Base-by-base conservation (phyloP, 2,113 vertebrate species). In the Sinocyclocheilus rhinocerous region DNA sequence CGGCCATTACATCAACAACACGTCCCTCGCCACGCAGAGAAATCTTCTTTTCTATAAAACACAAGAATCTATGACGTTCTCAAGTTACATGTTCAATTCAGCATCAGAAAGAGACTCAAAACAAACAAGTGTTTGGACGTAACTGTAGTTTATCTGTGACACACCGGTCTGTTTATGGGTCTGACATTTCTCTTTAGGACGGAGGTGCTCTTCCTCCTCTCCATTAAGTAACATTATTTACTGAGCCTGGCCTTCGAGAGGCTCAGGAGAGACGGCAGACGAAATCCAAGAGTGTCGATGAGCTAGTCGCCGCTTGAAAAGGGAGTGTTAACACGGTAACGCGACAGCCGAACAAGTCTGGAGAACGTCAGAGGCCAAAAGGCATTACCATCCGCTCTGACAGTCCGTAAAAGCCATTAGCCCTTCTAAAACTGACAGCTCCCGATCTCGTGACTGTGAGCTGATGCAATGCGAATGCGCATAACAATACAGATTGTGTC, bases 381-480 rank as follows among this genome's bases (percentile, higher is more conserved):
- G 65, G 83, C 82, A 76, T 87, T 81, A 87, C 84, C 89, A 88
- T 88, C 86, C 48, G 63, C 76, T 78, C 76, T 87, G 84, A 90
- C 90, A 86, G 87, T 70, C 42, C 63, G 33, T 84, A 88, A 86
- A 88, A 87, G 55, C 90, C 88, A 89, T 89, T 90, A 91, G 86
- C 79, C 84, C 33, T 22, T 89, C 85, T 84, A 87, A 86, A 65
- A 63, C 89, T 86, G 78, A 90, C 89, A 89, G 81, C 88, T 86
- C 86, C 57, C 86, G 6, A 63, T 85, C 85, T 87, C 85, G 86
- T 89, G 90, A 87, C 85, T 80, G 85, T 75, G 85, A 85, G 86
- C 88, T 92, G 91, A 92, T 88, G 90, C 90, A 92, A 93, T 57
- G 70, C 57, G 81, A 85, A 89, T 52, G 90, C 86, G n/a, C n/a